Percentiles rank a stretch among this genome's conserved stretches.
phyloP scores from a whole-genome alignment of 2,113 vertebrate species.

The Oryzias woworae region DNA sequence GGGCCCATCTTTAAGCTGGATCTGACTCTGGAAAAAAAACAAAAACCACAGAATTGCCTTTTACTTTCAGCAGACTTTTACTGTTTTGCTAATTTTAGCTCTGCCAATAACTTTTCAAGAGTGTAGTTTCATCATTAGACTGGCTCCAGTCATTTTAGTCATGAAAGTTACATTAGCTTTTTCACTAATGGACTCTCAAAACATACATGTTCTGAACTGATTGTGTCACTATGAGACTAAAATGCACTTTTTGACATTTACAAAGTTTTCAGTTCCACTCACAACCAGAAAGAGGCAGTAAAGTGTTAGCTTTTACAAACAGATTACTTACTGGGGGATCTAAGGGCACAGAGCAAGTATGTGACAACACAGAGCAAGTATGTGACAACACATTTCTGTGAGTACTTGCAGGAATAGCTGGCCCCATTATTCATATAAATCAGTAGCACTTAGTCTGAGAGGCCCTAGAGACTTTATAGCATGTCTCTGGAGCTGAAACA shows the following conservation, averaged over 20 bases:
- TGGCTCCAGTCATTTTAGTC: no score
- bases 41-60: background rate
- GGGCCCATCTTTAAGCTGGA: constrained; percentile 81
- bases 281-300: constrained; percentile 51
- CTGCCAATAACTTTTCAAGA: no score
- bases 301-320: background rate
- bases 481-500: constrained; percentile 29
- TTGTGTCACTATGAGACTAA: no score
- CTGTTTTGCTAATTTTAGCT: no score
- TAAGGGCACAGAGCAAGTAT: constrained; percentile 1
- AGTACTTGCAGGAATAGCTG: constrained; percentile 21
- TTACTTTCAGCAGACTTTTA: no score
- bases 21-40: constrained; percentile 72
- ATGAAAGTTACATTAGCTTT: no score
- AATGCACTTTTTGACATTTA: no score
- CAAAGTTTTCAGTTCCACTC: background rate
- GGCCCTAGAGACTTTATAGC: constrained; percentile 7
- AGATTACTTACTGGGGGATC: background rate
- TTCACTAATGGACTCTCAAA: no score
- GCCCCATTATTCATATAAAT: constrained; percentile 7
- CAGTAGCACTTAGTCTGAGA: constrained; percentile 17
- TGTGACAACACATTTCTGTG: constrained; percentile 6
- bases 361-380: constrained; percentile 9
- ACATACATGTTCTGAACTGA: no score
- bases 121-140: no score